phyloP scores from a whole-genome alignment of 2,888 invertebrate genomes.

The Drosophila limbata region DNA sequence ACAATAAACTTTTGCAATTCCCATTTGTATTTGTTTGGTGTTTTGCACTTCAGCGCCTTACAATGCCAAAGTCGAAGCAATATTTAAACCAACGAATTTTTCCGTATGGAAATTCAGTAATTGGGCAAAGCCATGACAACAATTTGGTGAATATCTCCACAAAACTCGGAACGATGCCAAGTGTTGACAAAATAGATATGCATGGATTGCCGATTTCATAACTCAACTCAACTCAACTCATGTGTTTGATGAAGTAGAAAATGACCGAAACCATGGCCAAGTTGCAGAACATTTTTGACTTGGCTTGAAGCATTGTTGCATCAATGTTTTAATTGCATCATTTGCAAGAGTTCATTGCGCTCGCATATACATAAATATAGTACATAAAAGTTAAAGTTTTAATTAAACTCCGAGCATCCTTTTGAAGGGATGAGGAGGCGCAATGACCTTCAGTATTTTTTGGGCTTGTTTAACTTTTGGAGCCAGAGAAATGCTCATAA shows the following conservation, averaged over 20 bases:
- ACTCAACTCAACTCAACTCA: slow-evolving; percentile 22
- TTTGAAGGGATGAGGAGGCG: slow-evolving; percentile 2
- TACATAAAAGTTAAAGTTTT: slow-evolving; percentile 24
- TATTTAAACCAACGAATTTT: slow-evolving; percentile 19
- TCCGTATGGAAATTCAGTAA: slow-evolving; percentile 36
- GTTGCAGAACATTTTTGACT: not conserved
- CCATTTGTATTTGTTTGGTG: slow-evolving; percentile 48
- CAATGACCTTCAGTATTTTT: slow-evolving; percentile 39
- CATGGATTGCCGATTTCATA: slow-evolving; percentile 26
- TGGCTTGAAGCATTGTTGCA: not conserved
- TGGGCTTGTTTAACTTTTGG: slow-evolving; percentile 28
- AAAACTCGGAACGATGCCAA: slow-evolving; percentile 31
- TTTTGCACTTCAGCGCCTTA: slow-evolving; percentile 62
- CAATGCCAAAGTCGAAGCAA: slow-evolving; percentile 38
- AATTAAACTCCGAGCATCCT: slow-evolving; percentile 29
- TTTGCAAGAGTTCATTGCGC: slow-evolving; percentile 37
- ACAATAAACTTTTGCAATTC: slow-evolving; percentile 60
- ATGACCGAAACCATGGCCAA: slow-evolving; percentile 31
- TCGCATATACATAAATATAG: slow-evolving; percentile 7
- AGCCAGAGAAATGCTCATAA: slow-evolving; percentile 8
- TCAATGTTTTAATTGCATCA: slow-evolving; percentile 47
- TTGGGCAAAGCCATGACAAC: slow-evolving; percentile 39
- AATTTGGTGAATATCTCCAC: slow-evolving; percentile 25
- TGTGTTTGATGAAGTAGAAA: slow-evolving; percentile 51
- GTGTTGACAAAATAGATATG: slow-evolving; percentile 2